phyloP scores from a whole-genome alignment of 2,113 vertebrate species.

The Penelope pileata region DNA sequence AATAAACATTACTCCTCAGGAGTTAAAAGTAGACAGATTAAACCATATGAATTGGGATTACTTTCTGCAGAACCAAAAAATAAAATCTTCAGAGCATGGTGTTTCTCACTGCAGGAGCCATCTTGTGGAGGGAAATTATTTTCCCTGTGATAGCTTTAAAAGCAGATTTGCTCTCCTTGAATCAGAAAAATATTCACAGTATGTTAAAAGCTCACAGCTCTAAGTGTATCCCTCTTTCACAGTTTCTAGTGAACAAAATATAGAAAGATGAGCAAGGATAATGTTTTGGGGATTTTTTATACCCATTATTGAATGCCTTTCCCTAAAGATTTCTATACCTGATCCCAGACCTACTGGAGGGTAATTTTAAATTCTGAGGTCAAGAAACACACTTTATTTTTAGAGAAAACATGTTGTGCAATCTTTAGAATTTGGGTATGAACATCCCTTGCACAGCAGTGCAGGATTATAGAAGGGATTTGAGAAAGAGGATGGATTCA shows the following conservation, averaged over 20 bases:
- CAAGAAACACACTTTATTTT: not conserved
- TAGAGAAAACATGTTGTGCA: not conserved
- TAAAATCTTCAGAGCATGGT: not conserved
- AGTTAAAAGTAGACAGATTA: constrained; percentile 7
- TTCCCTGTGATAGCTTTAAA: not conserved
- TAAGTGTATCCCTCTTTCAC: not conserved
- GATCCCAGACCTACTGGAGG: not conserved
- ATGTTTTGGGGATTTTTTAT: not conserved
- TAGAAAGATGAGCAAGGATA: not conserved
- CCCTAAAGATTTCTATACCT: not conserved
- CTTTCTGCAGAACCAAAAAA: not conserved
- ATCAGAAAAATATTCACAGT: not conserved
- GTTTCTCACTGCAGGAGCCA: constrained; percentile 24
- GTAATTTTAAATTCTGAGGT: not conserved
- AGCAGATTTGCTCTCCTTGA: not conserved
- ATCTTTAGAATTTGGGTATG: not conserved
- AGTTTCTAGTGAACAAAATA: not conserved
- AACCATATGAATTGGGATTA: not conserved
- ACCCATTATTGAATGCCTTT: not conserved
- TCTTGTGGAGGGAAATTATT: constrained; percentile 46
- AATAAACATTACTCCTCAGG: not conserved
- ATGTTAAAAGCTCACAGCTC: not conserved
- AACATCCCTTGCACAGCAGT: accelerated
- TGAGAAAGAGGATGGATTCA: not conserved
- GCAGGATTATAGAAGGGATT: not conserved